Conservation (phyloP, 2,797 vertebrate genomes). For the Eutrigla gurnardus region DNA sequence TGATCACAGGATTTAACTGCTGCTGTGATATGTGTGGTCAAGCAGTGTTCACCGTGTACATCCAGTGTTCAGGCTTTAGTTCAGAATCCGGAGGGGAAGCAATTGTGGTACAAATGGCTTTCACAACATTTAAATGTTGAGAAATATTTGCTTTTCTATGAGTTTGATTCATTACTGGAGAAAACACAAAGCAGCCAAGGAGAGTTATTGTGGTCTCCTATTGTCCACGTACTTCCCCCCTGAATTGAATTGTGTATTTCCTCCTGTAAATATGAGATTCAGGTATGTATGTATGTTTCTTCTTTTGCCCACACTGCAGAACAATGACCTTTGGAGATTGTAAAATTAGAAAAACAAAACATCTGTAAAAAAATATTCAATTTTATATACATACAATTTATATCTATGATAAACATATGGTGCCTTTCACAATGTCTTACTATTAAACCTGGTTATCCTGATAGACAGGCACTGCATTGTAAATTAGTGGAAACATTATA, state of each 20-base stretch:
- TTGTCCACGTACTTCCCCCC: not conserved
- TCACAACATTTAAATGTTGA: slow-evolving; percentile 8
- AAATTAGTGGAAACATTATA: not conserved
- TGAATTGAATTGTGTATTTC: not conserved
- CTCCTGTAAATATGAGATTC: not conserved
- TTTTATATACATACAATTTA: not conserved
- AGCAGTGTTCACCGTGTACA: not conserved
- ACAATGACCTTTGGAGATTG: not conserved
- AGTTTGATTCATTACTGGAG: not conserved
- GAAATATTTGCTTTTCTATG: not conserved
- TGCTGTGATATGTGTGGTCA: slow-evolving; percentile 5
- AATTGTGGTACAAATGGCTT: not conserved
- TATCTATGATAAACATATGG: not conserved
- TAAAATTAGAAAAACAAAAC: not conserved
- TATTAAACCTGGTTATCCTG: not conserved
- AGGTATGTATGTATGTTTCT: not conserved
- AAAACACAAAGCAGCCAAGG: slow-evolving; percentile 9
- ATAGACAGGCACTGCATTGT: not conserved
- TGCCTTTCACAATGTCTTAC: not conserved
- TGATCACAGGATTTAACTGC: not conserved
- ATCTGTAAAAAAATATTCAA: slow-evolving; percentile 2
- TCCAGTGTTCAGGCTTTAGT: slow-evolving; percentile 11
- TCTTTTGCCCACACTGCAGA: not conserved
- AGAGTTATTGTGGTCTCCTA: slow-evolving; percentile 5
- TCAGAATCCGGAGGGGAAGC: not conserved